Evolutionary conservation across 2,113 vertebrate genomes (phyloP).

Genomic region (Penelope pileata): DNA sequence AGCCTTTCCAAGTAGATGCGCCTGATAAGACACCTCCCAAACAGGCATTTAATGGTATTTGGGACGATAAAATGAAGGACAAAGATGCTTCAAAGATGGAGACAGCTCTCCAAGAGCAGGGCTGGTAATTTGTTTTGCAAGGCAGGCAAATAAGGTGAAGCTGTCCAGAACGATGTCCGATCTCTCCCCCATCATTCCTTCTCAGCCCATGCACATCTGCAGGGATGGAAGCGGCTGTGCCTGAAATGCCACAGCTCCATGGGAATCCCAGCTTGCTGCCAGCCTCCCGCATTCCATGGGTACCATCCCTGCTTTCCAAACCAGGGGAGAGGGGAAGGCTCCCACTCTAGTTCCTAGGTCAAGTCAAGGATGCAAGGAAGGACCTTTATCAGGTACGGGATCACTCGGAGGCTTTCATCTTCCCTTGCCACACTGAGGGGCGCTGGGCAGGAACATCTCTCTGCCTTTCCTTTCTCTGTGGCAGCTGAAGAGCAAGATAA

Average conservation of each 20-base stretch:
- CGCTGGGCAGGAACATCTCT: not conserved
- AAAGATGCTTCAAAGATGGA: slow-evolving; percentile 44
- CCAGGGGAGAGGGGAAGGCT: not conserved
- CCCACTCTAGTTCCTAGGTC: not conserved
- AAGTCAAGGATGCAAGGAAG: not conserved
- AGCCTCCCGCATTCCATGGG: not conserved
- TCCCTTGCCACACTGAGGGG: not conserved
- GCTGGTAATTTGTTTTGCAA: slow-evolving; percentile 43
- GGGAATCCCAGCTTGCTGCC: not conserved
- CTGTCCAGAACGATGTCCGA: slow-evolving; percentile 39
- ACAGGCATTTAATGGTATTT: slow-evolving; percentile 1
- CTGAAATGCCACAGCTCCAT: not conserved
- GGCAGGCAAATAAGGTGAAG: slow-evolving; percentile 19
- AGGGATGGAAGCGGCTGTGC: not conserved
- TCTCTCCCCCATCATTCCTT: not conserved
- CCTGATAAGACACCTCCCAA: slow-evolving; percentile 55
- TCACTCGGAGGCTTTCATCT: not conserved
- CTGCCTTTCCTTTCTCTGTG: not conserved
- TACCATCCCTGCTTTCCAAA: not conserved
- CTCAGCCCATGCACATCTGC: not conserved
- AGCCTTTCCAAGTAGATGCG: slow-evolving; percentile 65
- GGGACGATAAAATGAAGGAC: slow-evolving; percentile 40
- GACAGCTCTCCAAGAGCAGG: not conserved
- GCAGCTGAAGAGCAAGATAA: not conserved
- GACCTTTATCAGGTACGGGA: not conserved